These are phyloP conservation scores for Fabriciana adippe DNA, from an alignment of 2,888 invertebrate genomes.

Conservation along the genomic window DNA sequence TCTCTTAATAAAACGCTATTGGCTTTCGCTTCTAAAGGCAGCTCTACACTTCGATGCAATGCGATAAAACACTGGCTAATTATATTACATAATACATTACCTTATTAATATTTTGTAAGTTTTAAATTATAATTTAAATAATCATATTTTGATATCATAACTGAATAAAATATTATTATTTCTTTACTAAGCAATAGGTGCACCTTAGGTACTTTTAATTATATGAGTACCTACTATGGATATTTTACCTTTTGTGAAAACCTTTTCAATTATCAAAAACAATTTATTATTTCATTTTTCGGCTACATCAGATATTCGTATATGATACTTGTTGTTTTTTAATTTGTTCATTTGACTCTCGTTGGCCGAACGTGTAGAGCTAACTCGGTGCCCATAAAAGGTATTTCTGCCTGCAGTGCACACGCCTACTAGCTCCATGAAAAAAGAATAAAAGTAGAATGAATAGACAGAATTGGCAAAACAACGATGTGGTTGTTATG, in stretches of 20 bases:
- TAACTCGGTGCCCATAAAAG: constrained; percentile 52
- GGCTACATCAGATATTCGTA: constrained; percentile 7
- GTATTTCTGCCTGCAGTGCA: constrained; percentile 42
- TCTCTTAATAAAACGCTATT: constrained; percentile 43
- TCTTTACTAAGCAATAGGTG: too few relatives aligned
- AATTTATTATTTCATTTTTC: constrained; percentile 1
- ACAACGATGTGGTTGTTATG: constrained; percentile 72
- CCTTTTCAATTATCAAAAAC: too few relatives aligned
- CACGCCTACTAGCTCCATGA: constrained; percentile 39
- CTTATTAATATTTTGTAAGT: too few relatives aligned
- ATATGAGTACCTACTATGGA: too few relatives aligned
- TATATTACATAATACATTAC: too few relatives aligned
- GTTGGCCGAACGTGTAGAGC: constrained; percentile 27
- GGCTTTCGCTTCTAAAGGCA: constrained; percentile 44
- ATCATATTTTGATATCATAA: too few relatives aligned
- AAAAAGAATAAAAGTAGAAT: constrained; percentile 58
- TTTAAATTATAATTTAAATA: too few relatives aligned
- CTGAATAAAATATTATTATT: too few relatives aligned
- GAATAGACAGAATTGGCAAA: constrained; percentile 72
- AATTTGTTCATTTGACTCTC: constrained; percentile 17
- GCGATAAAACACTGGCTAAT: too few relatives aligned
- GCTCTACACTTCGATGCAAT: background rate
- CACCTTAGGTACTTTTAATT: too few relatives aligned
- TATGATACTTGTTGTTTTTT: constrained; percentile 15
- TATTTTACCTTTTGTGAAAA: too few relatives aligned